A percentile compares a stretch with the other conserved stretches of the same genome.
phyloP scores from a whole-genome alignment of 2,888 invertebrate genomes.

The Leptarthrus brevirostris region DNA sequence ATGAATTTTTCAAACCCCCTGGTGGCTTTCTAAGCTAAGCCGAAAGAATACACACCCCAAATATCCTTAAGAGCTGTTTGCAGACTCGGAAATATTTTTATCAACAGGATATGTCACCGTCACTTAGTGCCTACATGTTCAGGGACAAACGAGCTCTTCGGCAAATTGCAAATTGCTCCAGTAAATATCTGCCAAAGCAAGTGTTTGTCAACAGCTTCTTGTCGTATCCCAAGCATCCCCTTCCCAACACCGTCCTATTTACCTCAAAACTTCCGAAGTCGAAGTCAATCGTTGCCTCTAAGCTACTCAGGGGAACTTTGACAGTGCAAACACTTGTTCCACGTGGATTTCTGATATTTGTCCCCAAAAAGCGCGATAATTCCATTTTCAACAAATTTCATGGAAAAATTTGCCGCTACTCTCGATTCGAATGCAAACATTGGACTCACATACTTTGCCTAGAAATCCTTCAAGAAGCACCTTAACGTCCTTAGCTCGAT shows the following conservation, averaged over 20 bases:
- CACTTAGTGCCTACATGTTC: slow-evolving; percentile 41
- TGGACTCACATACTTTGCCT: slow-evolving; percentile 31
- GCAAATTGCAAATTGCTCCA: slow-evolving; percentile 47
- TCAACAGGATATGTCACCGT: slow-evolving; percentile 46
- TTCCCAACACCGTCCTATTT: background rate
- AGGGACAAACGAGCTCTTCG: slow-evolving; percentile 43
- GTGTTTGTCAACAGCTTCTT: slow-evolving; percentile 42
- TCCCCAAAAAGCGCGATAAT: slow-evolving; percentile 45
- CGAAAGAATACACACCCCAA: background rate
- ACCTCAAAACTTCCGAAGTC: slow-evolving; percentile 45
- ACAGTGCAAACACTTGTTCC: slow-evolving; percentile 45
- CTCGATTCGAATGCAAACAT: slow-evolving; percentile 45
- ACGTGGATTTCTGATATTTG: slow-evolving; percentile 46
- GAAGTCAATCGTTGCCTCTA: slow-evolving; percentile 41
- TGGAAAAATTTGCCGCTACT: slow-evolving; percentile 39
- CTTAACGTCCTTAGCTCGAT: slow-evolving; percentile 37
- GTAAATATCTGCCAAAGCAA: slow-evolving; percentile 44
- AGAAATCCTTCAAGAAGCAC: slow-evolving; percentile 35
- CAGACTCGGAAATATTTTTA: slow-evolving; percentile 42
- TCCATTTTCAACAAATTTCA: slow-evolving; percentile 46
- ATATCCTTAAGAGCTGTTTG: slow-evolving; percentile 14
- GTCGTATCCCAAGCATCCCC: background rate
- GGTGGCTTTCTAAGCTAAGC: background rate
- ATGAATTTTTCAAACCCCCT: background rate
- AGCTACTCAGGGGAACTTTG: slow-evolving; percentile 30